Base-by-base conservation (phyloP, 2,888 invertebrate species). In the Crematogaster levior region DNA sequence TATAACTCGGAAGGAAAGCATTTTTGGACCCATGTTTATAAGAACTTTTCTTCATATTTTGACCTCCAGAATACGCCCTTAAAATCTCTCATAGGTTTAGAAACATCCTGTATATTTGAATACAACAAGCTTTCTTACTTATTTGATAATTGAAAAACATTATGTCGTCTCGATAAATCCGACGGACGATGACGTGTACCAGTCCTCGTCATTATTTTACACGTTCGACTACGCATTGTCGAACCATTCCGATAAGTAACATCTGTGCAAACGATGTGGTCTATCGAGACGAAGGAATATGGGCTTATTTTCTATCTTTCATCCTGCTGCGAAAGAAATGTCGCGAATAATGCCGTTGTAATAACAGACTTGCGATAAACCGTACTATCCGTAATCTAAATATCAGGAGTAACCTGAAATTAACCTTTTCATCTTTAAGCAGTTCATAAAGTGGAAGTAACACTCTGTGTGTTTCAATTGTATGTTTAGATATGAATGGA, bases 81-180 rank as follows among this genome's bases (percentile, higher is more conserved):
- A n/a, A n/a, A n/a, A n/a, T n/a, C n/a, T n/a, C n/a, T n/a, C n/a
- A n/a, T n/a, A n/a, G n/a, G n/a, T n/a, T n/a, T n/a, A n/a, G n/a
- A n/a, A n/a, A n/a, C n/a, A n/a, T n/a, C n/a, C n/a, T n/a, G n/a
- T n/a, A n/a, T n/a, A n/a, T n/a, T n/a, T n/a, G n/a, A n/a, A n/a
- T n/a, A n/a, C n/a, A n/a, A n/a, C n/a, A n/a, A n/a, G n/a, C n/a
- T n/a, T n/a, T n/a, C n/a, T n/a, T n/a, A n/a, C n/a, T n/a, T n/a
- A n/a, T n/a, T n/a, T n/a, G 9, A 34, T 53, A 77, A 77, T 53
- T 63, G 53, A 37, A 66, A 75, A 53, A 77, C 40, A 53, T 43
- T 15, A 30, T 51, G 46, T n/a, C 40, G 40, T 48, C 7, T 21
- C 21, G 46, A 60, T 21, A 15, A 70, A 56, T 24, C 12, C 18